Conservation (phyloP, 30 jellyfish, hydroid and myxozoan species). For the Aurelia sp. region DNA sequence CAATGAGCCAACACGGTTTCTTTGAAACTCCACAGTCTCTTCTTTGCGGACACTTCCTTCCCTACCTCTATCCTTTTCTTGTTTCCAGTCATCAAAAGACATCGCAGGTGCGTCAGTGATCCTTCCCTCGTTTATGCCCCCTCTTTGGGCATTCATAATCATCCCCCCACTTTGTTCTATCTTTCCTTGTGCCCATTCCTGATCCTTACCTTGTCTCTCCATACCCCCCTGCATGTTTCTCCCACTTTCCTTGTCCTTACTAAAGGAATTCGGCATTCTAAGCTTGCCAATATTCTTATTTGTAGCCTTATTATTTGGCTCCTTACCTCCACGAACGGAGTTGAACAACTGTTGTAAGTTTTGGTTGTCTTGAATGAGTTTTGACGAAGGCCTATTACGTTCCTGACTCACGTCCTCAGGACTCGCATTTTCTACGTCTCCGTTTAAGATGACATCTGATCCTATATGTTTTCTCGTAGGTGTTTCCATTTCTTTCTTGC, state of each 20-base stretch:
- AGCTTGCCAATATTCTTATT: slow-evolving; percentile 43
- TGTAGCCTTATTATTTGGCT: slow-evolving; percentile 4
- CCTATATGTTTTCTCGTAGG: background rate
- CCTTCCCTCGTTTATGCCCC: background rate
- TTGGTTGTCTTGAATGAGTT: slow-evolving; percentile 52
- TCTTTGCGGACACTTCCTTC: slow-evolving; percentile 3
- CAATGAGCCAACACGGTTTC: background rate
- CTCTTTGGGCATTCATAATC: no score
- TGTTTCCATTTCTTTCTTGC: background rate
- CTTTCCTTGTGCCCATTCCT: background rate
- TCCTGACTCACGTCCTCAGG: background rate
- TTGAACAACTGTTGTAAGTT: slow-evolving; percentile 44
- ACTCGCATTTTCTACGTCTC: background rate
- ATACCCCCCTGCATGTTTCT: background rate
- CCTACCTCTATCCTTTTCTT: background rate
- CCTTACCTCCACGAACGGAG: slow-evolving; percentile 51
- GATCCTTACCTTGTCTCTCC: background rate
- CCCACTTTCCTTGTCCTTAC: background rate
- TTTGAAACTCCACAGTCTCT: background rate
- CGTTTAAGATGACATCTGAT: background rate
- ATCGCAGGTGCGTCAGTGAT: slow-evolving; percentile 29
- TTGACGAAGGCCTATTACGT: slow-evolving; percentile 57
- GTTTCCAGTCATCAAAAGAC: slow-evolving; percentile 45
- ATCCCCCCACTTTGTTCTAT: background rate
- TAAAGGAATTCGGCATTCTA: slow-evolving; percentile 36